Evolutionary conservation across 1,140 invertebrate species (phyloP), one percentile per base, ranked within the genome.

Genomic region (Cardiocondyla obscurior): DNA sequence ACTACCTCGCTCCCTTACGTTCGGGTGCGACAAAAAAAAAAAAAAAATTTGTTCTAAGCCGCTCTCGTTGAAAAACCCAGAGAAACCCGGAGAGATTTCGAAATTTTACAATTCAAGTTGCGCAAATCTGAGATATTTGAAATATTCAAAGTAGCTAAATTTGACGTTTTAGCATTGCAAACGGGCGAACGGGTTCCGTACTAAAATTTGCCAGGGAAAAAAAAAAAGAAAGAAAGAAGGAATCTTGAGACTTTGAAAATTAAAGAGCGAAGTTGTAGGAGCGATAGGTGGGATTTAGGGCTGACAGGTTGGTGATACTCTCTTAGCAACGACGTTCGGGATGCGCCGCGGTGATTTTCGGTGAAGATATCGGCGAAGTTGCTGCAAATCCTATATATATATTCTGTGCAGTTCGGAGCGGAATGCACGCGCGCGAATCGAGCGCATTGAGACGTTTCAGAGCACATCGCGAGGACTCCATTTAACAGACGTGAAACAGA

Each of bases 401-500:
- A 82, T 73, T 36, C 22, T n/a, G 25, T 74, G 12, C 22, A 60
- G 22, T 69, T 51, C n/a, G 7, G 22, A 3, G 22, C 22, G 46
- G 36, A 67, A 36, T 30, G 53, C 7, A 64, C 49, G 58, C 36
- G 30, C 67, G 49, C 16, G 69, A 55, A n/a, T 30, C 58, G 77
- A 81, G 58, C 81, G 64, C 46, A 64, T 67, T 82, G 84, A 77
- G 67, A 83, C 81, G 65, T 64, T 79, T 70, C 84, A 57, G 36
- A 25, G 60, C 81, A 39, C 62, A 60, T 42, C 53, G 57, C 36
- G 55, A 46, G 69, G 82, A 83, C 82, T 65, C 65, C 65, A 67
- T 85, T 85, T 86, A 85, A 72, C 28, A 53, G 74, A 79, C 62
- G 36, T 53, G 74, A 67, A 79, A 55, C 74, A 79, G 74, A 79